phyloP scores from a whole-genome alignment of 2,113 vertebrate species.

The Cebidichthys violaceus region DNA sequence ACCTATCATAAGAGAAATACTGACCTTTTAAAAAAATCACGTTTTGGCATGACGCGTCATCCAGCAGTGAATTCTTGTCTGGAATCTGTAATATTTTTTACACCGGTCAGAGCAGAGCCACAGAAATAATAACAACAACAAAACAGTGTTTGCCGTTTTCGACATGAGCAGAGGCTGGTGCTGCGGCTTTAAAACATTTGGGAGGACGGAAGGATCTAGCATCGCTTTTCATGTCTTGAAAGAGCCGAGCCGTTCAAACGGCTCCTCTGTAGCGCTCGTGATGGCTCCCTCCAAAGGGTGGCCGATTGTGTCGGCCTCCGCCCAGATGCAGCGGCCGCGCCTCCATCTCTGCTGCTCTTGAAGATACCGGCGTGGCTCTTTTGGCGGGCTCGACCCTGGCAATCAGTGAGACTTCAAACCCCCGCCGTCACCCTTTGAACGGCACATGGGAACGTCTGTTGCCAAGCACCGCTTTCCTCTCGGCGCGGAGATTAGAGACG shows the following conservation, averaged over 20 bases:
- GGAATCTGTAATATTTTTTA: constrained; percentile 44
- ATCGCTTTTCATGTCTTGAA: constrained; percentile 60
- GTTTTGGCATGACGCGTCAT: constrained; percentile 32
- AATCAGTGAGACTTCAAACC: constrained; percentile 72
- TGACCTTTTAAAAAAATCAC: constrained; percentile 52
- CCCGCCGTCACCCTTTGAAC: constrained; percentile 59
- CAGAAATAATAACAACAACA: constrained; percentile 33
- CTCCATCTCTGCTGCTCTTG: constrained; percentile 76
- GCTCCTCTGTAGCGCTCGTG: constrained; percentile 61
- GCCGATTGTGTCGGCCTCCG: constrained; percentile 45
- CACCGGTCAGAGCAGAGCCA: neutral
- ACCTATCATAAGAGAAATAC: constrained; percentile 10
- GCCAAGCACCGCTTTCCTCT: constrained; percentile 57
- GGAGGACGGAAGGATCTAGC: constrained; percentile 21
- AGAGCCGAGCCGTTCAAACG: constrained; percentile 55
- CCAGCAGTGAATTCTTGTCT: constrained; percentile 26
- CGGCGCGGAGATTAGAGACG: constrained; percentile 42
- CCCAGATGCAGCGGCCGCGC: constrained; percentile 48
- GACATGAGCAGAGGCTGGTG: constrained; percentile 30
- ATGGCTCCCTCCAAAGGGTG: constrained; percentile 49
- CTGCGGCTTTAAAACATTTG: constrained; percentile 28
- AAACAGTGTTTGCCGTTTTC: constrained; percentile 21
- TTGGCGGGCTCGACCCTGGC: constrained; percentile 54
- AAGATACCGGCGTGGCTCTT: constrained; percentile 70
- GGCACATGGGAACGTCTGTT: constrained; percentile 29